Evolutionary conservation across 2,113 vertebrate genomes (phyloP).

Genomic region (Ivindomyrus marchei): DNA sequence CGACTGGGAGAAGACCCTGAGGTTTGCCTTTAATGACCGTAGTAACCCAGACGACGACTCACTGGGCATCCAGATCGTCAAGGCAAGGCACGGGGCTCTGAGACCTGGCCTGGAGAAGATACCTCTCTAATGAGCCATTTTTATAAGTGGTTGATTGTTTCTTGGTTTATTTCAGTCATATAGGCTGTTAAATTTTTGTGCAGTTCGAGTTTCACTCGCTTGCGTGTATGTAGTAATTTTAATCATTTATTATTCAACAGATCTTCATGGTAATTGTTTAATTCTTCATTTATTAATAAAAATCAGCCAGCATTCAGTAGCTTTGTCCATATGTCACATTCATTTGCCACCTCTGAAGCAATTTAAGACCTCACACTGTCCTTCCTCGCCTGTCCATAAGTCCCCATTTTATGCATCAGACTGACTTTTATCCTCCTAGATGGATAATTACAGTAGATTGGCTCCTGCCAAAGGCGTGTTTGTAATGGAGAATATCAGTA

Average conservation of each 20-base stretch:
- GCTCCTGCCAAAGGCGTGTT: not conserved
- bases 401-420: not conserved
- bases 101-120: not conserved
- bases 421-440: not conserved
- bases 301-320: not conserved
- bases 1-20: conserved; percentile 97
- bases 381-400: not conserved
- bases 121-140: not conserved
- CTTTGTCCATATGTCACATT: not conserved
- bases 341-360: not conserved
- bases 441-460: not conserved
- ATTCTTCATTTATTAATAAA: not conserved
- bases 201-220: not conserved
- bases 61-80: conserved; percentile 96
- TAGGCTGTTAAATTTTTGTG: not conserved
- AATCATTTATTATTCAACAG: not conserved
- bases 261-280: not conserved
- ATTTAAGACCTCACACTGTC: not conserved
- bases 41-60: conserved; percentile 98
- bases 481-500: not conserved
- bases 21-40: conserved; percentile 94
- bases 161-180: not conserved
- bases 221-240: not conserved
- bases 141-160: not conserved
- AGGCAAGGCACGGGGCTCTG: conserved; percentile 60